Evolutionary conservation across 2,113 vertebrate species (phyloP).

Genomic region (Aythya baeri): DNA sequence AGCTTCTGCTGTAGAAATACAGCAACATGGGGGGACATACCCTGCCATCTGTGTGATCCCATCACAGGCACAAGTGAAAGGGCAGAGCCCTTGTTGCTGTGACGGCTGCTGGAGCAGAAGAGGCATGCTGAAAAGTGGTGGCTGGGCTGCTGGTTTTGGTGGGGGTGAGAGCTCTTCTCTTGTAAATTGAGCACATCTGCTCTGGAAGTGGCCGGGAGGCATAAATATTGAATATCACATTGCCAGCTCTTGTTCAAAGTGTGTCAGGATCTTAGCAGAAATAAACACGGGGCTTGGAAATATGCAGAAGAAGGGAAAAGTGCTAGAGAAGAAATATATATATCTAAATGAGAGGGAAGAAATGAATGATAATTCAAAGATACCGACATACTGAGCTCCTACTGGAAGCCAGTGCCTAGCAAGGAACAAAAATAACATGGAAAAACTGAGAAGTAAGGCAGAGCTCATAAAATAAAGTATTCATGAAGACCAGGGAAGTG

Average conservation of each 20-base stretch:
- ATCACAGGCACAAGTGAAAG: rapidly evolving
- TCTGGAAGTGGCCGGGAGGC: background rate
- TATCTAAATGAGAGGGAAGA: background rate
- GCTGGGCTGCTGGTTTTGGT: background rate
- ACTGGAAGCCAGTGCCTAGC: background rate
- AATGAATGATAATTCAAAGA: slow-evolving; percentile 11
- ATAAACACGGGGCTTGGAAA: slow-evolving; percentile 1
- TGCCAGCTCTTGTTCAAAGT: background rate
- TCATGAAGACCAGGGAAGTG: background rate
- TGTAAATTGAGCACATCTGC: slow-evolving; percentile 17
- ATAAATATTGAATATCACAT: slow-evolving; percentile 37
- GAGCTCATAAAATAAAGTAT: slow-evolving; percentile 1
- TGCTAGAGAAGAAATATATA: background rate
- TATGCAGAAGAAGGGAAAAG: background rate
- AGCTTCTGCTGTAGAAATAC: background rate
- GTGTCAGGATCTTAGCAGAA: background rate
- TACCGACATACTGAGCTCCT: background rate
- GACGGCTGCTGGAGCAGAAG: background rate
- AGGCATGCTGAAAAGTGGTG: background rate
- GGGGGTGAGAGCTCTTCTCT: background rate
- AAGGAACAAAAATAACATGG: slow-evolving; percentile 14
- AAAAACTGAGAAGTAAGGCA: background rate
- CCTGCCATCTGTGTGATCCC: background rate
- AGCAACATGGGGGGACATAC: rapidly evolving
- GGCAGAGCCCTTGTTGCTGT: background rate